Base-by-base conservation (phyloP, 2,113 vertebrate species). In the Protomyctophum bolini region DNA sequence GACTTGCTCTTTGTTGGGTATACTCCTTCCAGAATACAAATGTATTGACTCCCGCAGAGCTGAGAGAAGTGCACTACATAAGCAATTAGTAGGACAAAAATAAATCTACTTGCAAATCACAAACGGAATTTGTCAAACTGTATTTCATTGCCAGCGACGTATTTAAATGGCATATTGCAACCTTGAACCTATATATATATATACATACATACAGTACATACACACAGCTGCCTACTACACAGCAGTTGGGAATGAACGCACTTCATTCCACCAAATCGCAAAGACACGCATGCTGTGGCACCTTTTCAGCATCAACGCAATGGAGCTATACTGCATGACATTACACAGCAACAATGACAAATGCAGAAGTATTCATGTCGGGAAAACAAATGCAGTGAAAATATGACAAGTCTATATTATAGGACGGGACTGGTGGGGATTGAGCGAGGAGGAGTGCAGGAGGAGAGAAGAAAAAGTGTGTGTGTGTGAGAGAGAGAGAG, bases 1-100 rank as follows among this genome's bases (percentile, higher is more conserved):
- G 77, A 83, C 73, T 82, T 87, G 81, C 73, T 84, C 85, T 89
- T 89, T 91, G 89, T 91, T 87, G 81, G 21, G 63, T 64, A 78
- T 88, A n/a, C n/a, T 80, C 70, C 74, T 71, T 72, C 73, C 71
- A 75, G 72, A 85, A 74, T 81, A 76, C 21, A 86, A 88, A 87
- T 75, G 77, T 81, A 62, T 63, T 59, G 73, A 76, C 68, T 54
- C 73, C 75, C 67, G 70, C 79, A 61, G 49, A 72, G 66, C 74
- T 58, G 68, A 63, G 73, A 73, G 70, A 76, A 76, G 61, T 5
- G 55, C 69, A 52, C 45, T 48, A 56, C 12, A 58, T 11, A 60
- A 59, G 7, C 55, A 57, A 65, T n/a, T 54, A 65, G 11, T 54
- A 15, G 11, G 81, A 63, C 33, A 41, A 66, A 3, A 62, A n/a